Percentiles rank a stretch among this genome's conserved stretches.
Conservation (phyloP, 2,113 vertebrate species). For the Colossoma macropomum region DNA sequence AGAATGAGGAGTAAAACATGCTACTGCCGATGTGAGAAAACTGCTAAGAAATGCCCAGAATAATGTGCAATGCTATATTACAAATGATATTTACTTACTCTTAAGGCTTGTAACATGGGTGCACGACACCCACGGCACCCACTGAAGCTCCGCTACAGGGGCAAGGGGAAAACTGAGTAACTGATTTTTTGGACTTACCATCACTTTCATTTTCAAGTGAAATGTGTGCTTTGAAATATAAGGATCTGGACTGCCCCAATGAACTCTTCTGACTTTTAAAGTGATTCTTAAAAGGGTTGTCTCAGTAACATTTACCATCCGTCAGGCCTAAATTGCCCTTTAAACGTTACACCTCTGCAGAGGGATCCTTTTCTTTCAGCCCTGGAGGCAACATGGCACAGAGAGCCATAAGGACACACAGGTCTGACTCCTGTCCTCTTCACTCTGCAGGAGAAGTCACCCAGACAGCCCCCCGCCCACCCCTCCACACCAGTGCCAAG, state of each 20-base stretch:
- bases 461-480: conserved; percentile 28
- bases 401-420: conserved; percentile 35
- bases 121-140: no score
- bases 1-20: no score
- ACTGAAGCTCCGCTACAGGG: no score
- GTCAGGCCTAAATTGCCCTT: conserved; percentile 51
- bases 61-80: no score
- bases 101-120: no score
- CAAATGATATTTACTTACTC: no score
- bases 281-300: conserved; percentile 61
- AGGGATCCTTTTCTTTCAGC: conserved; percentile 34
- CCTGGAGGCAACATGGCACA: conserved; percentile 43
- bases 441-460: conserved; percentile 49
- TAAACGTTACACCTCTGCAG: conserved; percentile 19
- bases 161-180: no score
- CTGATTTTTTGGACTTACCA: no score
- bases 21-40: no score
- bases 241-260: background rate
- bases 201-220: background rate
- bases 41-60: no score
- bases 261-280: conserved; percentile 55
- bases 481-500: conserved; percentile 35
- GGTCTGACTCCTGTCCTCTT: conserved; percentile 41
- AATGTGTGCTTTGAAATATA: background rate
- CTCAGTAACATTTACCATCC: conserved; percentile 51